Evolutionary conservation across 1,140 invertebrate species (phyloP).

Genomic region (Tetramorium parvispinum): DNA sequence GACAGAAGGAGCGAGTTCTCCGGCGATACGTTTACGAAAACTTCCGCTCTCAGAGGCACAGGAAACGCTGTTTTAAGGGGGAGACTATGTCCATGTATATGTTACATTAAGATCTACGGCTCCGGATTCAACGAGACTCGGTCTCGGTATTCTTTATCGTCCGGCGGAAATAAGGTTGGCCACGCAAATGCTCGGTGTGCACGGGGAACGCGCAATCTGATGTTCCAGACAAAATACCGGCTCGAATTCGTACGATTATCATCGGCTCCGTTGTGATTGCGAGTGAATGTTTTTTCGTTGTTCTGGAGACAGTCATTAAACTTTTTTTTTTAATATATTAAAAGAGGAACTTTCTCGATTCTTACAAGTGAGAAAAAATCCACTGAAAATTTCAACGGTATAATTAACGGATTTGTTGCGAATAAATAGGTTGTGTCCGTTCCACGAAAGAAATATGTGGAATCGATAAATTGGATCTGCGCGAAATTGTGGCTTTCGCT

Average conservation of each 20-base stretch:
- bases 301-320: neutral
- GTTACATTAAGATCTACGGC: conserved; percentile 45
- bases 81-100: neutral
- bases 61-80: conserved; percentile 40
- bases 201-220: conserved; percentile 5
- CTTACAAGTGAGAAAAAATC: neutral
- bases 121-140: conserved; percentile 53
- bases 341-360: neutral
- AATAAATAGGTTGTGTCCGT: conserved; percentile 10
- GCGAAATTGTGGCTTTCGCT: neutral
- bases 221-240: conserved; percentile 43
- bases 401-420: conserved; percentile 14
- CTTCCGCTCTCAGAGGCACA: conserved; percentile 33
- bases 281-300: neutral
- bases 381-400: neutral
- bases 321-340: neutral
- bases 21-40: conserved; percentile 30
- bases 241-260: conserved; percentile 33
- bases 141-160: conserved; percentile 63
- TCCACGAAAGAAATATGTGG: conserved; percentile 2
- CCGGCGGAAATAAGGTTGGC: conserved; percentile 69
- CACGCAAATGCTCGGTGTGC: conserved; percentile 54
- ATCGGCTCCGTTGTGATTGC: neutral
- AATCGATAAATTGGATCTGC: neutral
- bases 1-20: neutral